Conservation (phyloP, 2,797 vertebrate species). For the Aselliscus stoliczkanus region DNA sequence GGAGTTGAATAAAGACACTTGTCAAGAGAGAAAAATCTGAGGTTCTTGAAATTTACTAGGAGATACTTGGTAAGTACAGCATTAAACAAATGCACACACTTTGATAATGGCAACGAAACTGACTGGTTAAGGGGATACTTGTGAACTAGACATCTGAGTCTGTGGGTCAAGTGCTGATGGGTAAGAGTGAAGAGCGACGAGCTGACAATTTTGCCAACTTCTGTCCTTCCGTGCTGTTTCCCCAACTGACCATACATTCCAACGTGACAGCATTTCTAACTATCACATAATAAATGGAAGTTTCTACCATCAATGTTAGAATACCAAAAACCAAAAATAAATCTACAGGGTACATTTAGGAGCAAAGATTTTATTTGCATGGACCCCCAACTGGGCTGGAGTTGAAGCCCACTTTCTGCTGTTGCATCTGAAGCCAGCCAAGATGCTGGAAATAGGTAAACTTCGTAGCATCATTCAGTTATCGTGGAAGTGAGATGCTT, state of each 20-base stretch:
- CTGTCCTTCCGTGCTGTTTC: neutral
- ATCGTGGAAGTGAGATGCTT: neutral
- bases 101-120: neutral
- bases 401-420: neutral
- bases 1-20: neutral
- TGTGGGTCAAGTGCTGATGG: neutral
- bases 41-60: neutral
- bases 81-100: neutral
- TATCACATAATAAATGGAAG: neutral
- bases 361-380: neutral
- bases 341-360: neutral
- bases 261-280: neutral
- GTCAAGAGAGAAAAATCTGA: neutral
- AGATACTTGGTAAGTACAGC: neutral
- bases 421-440: neutral
- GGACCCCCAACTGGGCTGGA: neutral
- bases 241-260: neutral
- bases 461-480: neutral
- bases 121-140: neutral
- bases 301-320: neutral
- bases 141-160: neutral
- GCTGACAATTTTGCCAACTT: neutral
- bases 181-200: neutral
- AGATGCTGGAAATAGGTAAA: no score
- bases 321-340: neutral